Evolutionary conservation across 2,113 vertebrate genomes (phyloP), one percentile per base, ranked within the genome.

Genomic region (Pelecanoides urinatrix): DNA sequence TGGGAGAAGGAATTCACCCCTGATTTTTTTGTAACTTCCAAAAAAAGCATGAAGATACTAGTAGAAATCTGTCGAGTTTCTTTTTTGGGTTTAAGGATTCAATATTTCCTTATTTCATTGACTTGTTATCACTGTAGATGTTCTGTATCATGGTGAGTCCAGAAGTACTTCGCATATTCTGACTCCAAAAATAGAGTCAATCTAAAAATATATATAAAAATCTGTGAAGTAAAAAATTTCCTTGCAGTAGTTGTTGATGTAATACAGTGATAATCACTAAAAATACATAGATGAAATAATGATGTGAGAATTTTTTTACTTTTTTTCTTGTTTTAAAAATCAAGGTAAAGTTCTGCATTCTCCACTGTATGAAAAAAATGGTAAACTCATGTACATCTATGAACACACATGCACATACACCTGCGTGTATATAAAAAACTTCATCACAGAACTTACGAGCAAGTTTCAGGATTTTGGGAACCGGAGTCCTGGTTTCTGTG

Each of bases 321-420:
- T 27, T 16, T 36, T 34, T 11, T 32, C 45, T 52, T 55, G 5
- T 40, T 93, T 83, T 59, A 45, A 90, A 94, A 73, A 62, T 36
- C 19, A 40, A 0, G 16, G 14, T 80, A 61, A 81, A 59, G 13
- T 62, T 91, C 15, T 88, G 45, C 12, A 50, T 78, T 78, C 55
- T 52, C 6, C 56, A 8, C 10, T 32, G 6, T 25, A 29, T 42
- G 21, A 44, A 53, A 82, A 45, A 11, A 52, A 45, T 27, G 5
- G 15, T 58, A 42, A 72, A 52, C 6, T 18, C 47, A 12, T 52
- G 7, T 9, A 6, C 14, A 17, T 49, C 34, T 47, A 2, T 0
- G 3, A 75, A 20, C 27, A 34, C 25, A 23, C 1, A 0, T 36
- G 11, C 9, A 10, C 9, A 13, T 49, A 38, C 2, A 38, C 20